Percentiles rank a stretch among this genome's conserved stretches.
These are phyloP conservation scores for Spodoptera picta DNA, from an alignment of 2,888 invertebrate genomes.

Conservation along the genomic window DNA sequence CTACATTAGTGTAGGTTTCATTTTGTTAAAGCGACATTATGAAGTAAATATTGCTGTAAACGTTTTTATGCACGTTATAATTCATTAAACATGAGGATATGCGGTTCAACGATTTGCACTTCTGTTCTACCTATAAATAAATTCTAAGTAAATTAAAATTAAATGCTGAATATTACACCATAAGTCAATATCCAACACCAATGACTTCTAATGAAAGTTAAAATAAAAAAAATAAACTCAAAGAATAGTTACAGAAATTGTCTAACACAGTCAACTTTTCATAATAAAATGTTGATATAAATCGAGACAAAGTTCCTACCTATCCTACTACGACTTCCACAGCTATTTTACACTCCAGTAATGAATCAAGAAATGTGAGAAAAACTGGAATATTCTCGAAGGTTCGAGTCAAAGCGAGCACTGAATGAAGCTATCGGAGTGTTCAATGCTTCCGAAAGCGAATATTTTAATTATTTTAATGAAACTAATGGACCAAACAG, in stretches of 20 bases:
- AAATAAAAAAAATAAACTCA: not conserved
- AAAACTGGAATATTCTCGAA: slow-evolving; percentile 32
- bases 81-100: too few relatives aligned
- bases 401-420: slow-evolving; percentile 34
- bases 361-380: slow-evolving; percentile 44
- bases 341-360: slow-evolving; percentile 43
- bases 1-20: too few relatives aligned
- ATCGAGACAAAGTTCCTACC: slow-evolving; percentile 34
- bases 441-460: slow-evolving; percentile 19
- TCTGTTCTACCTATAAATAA: too few relatives aligned
- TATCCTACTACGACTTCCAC: slow-evolving; percentile 18
- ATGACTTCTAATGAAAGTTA: too few relatives aligned
- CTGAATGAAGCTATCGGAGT: slow-evolving; percentile 44
- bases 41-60: too few relatives aligned
- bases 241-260: slow-evolving; percentile 21
- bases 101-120: too few relatives aligned
- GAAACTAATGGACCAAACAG: slow-evolving; percentile 9
- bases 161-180: too few relatives aligned
- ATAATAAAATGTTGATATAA: slow-evolving; percentile 20
- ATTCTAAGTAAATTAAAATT: too few relatives aligned
- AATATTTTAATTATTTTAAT: slow-evolving; percentile 40
- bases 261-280: slow-evolving; percentile 43
- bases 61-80: too few relatives aligned
- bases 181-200: too few relatives aligned
- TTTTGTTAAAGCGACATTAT: too few relatives aligned